These are phyloP conservation scores for Aradus depressus DNA, from an alignment of 2,888 invertebrate species.

Conservation along the genomic window DNA sequence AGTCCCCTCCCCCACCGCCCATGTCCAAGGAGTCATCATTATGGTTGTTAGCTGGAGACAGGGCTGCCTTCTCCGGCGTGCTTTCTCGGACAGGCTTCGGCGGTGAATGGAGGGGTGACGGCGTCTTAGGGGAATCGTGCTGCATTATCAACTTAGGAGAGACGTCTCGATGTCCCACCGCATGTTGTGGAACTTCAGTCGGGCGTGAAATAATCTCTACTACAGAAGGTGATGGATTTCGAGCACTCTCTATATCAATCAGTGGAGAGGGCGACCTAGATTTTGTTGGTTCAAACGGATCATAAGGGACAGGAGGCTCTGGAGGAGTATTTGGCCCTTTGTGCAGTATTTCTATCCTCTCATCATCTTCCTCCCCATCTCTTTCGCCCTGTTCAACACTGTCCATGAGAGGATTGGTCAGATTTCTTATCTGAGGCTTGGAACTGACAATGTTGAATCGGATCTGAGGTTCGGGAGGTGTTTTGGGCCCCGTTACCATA, in stretches of 20 bases:
- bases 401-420: conserved; percentile 46
- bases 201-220: conserved; percentile 15
- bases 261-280: conserved; percentile 48
- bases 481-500: conserved; percentile 52
- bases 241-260: conserved; percentile 18
- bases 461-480: conserved; percentile 59
- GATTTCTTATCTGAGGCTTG: conserved; percentile 44
- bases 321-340: conserved; percentile 63
- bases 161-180: conserved; percentile 6
- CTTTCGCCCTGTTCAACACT: conserved; percentile 46
- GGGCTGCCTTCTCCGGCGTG: conserved; percentile 14
- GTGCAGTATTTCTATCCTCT: conserved; percentile 36
- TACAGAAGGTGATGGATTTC: conserved; percentile 11
- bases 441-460: conserved; percentile 49
- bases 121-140: conserved; percentile 20
- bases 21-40: conserved; percentile 19
- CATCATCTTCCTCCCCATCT: conserved; percentile 34
- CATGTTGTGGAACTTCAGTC: conserved; percentile 9
- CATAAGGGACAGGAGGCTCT: conserved; percentile 64
- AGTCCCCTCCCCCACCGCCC: conserved; percentile 35
- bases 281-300: conserved; percentile 85
- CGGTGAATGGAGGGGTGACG: conserved; percentile 20
- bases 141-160: conserved; percentile 19
- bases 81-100: conserved; percentile 17
- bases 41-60: conserved; percentile 13